Evolutionary conservation across 2,888 invertebrate genomes (phyloP), one percentile per base, ranked within the genome.

Genomic region (Eledona agricola): DNA sequence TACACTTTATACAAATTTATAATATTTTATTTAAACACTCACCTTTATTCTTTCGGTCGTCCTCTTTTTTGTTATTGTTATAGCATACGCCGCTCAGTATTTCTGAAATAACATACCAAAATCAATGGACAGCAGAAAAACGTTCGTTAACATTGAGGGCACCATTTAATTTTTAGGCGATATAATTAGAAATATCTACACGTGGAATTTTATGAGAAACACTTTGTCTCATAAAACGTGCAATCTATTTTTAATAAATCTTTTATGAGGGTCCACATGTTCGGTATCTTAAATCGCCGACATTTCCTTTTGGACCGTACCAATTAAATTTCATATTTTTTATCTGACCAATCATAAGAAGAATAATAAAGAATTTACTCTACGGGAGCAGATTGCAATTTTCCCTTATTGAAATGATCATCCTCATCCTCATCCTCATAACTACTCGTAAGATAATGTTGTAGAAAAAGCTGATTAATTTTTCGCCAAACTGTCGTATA

Each of bases 11-110:
- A 35, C 37, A 37, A 17, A 11, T 25, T 26, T 16, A 9, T 9
- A 1, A 26, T 20, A 19, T 17, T 19, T 9, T n/a, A n/a, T n/a
- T 11, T 16, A 9, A 11, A 20, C 5, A 64, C 74, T 75, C 74
- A 88, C 88, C 88, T 86, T 88, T 88, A 73, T 81, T 83, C 77
- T 87, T 87, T 73, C 86, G 82, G 68, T 88, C 88, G 72, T 89
- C 88, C 75, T 88, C 88, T 71, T 84, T 84, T 79, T 85, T 83
- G 78, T 85, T 46, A 29, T 43, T 46, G 23, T 49, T 85, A 76
- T 87, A 86, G 77, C 81, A 83, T 71, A 87, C 85, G 66, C 88
- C 88, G 80, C 87, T 87, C 78, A 88, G 81, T 72, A 87, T 85
- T 82, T 88, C 88, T 88, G 83, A 77, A 85, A 84, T 47, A 45